Conservation (phyloP, 2,113 vertebrate species). For the Dolichotis patagonum region DNA sequence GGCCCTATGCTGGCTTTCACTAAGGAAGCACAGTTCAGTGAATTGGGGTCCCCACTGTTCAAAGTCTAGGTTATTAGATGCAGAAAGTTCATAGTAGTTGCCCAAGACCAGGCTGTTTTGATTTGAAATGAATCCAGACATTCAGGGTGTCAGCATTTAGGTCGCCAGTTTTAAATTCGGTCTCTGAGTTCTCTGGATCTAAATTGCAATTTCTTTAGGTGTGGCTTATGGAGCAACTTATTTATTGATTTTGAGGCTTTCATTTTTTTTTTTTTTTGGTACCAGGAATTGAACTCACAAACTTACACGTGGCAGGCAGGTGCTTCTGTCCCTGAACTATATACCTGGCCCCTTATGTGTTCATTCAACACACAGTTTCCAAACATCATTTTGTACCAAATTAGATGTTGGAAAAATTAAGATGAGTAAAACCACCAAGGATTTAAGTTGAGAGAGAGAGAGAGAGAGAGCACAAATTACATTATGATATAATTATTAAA, state of each 20-base stretch:
- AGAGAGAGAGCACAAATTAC: background rate
- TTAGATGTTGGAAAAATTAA: conserved; percentile 12
- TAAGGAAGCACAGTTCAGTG: conserved; percentile 29
- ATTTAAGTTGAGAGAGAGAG: background rate
- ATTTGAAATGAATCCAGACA: conserved; percentile 50
- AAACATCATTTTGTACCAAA: background rate
- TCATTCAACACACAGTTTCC: background rate
- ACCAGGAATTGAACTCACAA: too few species aligned
- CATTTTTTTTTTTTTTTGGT: too few species aligned
- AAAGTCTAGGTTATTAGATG: conserved; percentile 35
- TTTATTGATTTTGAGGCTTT: background rate
- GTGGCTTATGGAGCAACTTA: background rate
- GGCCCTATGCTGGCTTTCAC: background rate
- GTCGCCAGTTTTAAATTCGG: background rate
- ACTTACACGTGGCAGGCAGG: too few species aligned
- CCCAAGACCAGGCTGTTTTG: conserved; percentile 45
- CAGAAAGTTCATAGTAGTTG: conserved; percentile 40
- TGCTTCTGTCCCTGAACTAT: too few species aligned
- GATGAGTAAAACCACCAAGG: background rate
- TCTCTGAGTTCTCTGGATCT: background rate
- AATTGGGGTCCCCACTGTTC: background rate
- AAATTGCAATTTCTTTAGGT: background rate
- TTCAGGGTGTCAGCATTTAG: conserved; percentile 12
- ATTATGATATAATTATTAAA: background rate
- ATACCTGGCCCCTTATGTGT: background rate